Evolutionary conservation across 2,113 vertebrate genomes (phyloP), one percentile per base, ranked within the genome.

Genomic region (Rafetus swinhoei): DNA sequence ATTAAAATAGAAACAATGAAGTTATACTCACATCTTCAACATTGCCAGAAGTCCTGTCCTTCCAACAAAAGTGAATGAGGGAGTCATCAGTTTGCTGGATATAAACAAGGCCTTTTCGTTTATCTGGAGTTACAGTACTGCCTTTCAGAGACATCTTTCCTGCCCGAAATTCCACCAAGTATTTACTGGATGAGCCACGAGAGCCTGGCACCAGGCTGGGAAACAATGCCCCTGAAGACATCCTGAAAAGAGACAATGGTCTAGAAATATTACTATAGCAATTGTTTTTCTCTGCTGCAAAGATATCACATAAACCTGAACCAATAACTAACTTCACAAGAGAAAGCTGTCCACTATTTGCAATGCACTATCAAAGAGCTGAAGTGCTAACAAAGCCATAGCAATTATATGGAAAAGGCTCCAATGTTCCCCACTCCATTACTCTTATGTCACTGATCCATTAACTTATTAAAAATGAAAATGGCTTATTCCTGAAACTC

Each of bases 51-150:
- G 99, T 99, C 89, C 99, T 97, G 96, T 99, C 99, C 95, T 99
- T 99, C 99, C 99, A 99, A 97, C 99, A 99, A 97, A 99, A 99
- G 97, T 99, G 99, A 88, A 99, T 99, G 93, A 99, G 99, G 22
- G 99, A 99, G 97, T 99, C 99, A 0, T 99, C 99, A 0, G 99
- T 99, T 93, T 99, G 99, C 97, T 99, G 99, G 94, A 99, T 99
- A 97, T 99, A 99, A 56, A 99, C 99, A 2, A 99, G 98, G 69
- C 99, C 99, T 98, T 99, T 99, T 92, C 99, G 98, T 74, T 99
- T 99, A 96, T 99, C 99, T 0, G 99, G 99, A 15, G 99, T 99
- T 89, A 99, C 99, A 0, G 99, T 99, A 85, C 99, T 99, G 88
- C 99, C 98, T 94, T 99, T 99, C 94, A 99, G 96, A 6, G 98